phyloP scores from a whole-genome alignment of 2,888 invertebrate genomes.

The Drosophila paramelanica region DNA sequence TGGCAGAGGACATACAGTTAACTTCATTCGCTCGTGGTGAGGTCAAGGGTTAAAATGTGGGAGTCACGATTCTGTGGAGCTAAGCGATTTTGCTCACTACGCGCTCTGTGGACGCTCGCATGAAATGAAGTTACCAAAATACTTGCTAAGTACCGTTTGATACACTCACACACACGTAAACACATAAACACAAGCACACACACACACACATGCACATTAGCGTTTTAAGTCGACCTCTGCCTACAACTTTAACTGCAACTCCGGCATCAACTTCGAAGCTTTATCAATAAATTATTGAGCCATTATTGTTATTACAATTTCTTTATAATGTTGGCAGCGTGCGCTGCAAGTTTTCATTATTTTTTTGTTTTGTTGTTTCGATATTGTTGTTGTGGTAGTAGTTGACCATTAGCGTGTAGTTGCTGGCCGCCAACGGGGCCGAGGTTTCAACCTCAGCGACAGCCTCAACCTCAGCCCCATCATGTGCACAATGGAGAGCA shows the following conservation, averaged over 20 bases:
- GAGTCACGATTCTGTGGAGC: constrained; percentile 83
- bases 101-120: constrained; percentile 62
- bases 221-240: constrained; percentile 67
- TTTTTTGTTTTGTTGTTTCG: constrained; percentile 13
- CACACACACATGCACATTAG: constrained; percentile 46
- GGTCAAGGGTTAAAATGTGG: constrained; percentile 85
- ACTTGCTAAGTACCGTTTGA: constrained; percentile 74
- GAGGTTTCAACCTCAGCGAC: constrained; percentile 62
- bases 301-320: constrained; percentile 82
- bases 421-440: constrained; percentile 73
- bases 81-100: constrained; percentile 59
- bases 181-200: constrained; percentile 21
- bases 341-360: constrained; percentile 52
- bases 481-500: constrained; percentile 80
- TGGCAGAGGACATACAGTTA: constrained; percentile 42
- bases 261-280: constrained; percentile 46
- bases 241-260: constrained; percentile 56
- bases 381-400: constrained; percentile 45
- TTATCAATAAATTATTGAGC: constrained; percentile 82
- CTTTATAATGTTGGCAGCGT: constrained; percentile 80
- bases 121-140: constrained; percentile 80
- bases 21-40: constrained; percentile 79
- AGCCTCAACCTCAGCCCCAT: constrained; percentile 54
- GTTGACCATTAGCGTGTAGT: constrained; percentile 75
- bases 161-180: constrained; percentile 51